phyloP scores from a whole-genome alignment of 2,888 invertebrate species.

The Perithous albicinctus region DNA sequence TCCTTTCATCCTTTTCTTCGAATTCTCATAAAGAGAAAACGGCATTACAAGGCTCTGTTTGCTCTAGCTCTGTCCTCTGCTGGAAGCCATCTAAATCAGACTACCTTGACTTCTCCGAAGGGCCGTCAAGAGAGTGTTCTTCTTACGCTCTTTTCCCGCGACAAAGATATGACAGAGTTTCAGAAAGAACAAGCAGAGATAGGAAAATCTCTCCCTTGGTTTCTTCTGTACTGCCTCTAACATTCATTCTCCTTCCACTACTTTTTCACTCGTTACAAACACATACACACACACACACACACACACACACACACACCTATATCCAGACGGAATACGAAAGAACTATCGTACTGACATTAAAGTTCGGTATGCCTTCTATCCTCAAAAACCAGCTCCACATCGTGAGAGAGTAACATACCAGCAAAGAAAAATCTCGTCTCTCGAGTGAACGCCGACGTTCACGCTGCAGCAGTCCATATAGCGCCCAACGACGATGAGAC shows the following conservation, averaged over 20 bases:
- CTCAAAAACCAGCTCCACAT: background rate
- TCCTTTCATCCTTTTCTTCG: background rate
- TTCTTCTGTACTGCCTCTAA: background rate
- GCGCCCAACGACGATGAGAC: constrained; percentile 49
- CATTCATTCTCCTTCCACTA: background rate
- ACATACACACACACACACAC: background rate
- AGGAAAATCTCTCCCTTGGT: background rate
- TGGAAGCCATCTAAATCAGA: background rate
- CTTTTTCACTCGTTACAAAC: background rate
- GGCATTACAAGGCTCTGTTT: background rate
- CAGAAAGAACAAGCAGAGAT: background rate
- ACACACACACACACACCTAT: background rate
- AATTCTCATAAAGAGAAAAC: background rate
- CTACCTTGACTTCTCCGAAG: background rate
- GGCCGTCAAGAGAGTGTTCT: background rate
- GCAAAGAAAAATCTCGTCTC: constrained; percentile 13
- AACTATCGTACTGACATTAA: constrained; percentile 26
- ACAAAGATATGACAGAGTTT: background rate
- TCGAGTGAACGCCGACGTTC: constrained; percentile 14
- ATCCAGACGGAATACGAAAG: background rate
- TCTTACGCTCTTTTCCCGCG: background rate
- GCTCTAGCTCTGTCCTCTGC: background rate
- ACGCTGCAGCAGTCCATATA: constrained; percentile 19
- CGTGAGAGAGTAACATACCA: background rate
- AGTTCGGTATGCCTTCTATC: background rate